Conservation (phyloP, 2,113 vertebrate species). For the Myrmecophaga tridactyla region DNA sequence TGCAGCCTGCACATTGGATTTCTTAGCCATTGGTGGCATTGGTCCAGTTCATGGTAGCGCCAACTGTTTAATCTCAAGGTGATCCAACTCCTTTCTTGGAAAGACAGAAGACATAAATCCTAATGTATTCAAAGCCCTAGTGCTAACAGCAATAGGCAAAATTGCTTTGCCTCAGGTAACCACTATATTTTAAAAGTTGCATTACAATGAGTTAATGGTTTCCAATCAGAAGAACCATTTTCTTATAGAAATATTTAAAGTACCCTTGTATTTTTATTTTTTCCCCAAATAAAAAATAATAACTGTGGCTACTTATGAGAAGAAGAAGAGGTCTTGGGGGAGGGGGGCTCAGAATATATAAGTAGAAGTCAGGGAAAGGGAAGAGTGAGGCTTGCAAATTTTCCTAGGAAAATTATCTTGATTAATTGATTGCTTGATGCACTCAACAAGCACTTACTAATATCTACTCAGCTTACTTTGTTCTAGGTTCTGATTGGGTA, state of each 20-base stretch:
- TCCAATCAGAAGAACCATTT: slow-evolving; percentile 65
- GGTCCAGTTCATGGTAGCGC: background rate
- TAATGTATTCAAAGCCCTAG: slow-evolving; percentile 71
- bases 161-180: slow-evolving; percentile 69
- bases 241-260: slow-evolving; percentile 66
- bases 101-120: slow-evolving; percentile 57
- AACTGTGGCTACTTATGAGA: background rate
- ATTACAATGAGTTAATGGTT: slow-evolving; percentile 73
- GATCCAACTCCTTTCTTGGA: slow-evolving; percentile 4
- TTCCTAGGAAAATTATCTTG: slow-evolving; percentile 10
- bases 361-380: slow-evolving; percentile 14
- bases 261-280: background rate
- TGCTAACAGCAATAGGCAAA: slow-evolving; percentile 70
- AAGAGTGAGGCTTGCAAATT: background rate
- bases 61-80: slow-evolving; percentile 32
- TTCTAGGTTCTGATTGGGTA: background rate
- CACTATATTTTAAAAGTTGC: slow-evolving; percentile 69
- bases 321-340: background rate
- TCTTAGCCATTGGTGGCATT: background rate
- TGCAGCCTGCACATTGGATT: background rate
- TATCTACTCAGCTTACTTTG: background rate
- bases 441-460: slow-evolving; percentile 20
- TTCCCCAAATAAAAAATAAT: too few relatives aligned
- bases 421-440: background rate
- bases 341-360: background rate